Evolutionary conservation across 1,140 invertebrate genomes (phyloP), one percentile per base, ranked within the genome.

Genomic region (Acyrthosiphon pisum): DNA sequence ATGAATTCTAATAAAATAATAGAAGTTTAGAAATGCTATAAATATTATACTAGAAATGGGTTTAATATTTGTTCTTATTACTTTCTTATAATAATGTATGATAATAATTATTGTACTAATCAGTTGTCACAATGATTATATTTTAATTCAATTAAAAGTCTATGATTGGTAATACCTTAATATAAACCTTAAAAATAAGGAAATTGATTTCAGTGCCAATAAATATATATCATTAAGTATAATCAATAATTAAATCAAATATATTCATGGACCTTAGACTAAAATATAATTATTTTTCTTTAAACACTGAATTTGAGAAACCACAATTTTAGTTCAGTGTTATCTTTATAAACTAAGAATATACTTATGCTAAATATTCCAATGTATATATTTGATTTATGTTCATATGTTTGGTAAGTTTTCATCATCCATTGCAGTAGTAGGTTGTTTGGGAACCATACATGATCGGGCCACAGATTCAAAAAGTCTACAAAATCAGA

Each of bases 401-500:
- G 20, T 37, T 56, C 56, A 93, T 93, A 93, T 53, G 30, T 93
- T 83, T 20, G 91, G 48, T 93, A 84, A 84, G 50, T 93, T 50
- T 22, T 35, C 48, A n/a, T 46, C 81, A 26, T 86, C 91, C 30
- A 50, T 30, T 41, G 48, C 2, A 41, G 46, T 53, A 26, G 84
- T 93, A 50, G 91, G 48, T 53, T 93, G 91, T 30, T 93, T 93
- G 26, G 84, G 97, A 92, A 98, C 97, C 96, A 99, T 98, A 95
- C 98, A 99, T 1, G 98, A 99, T 93, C 98, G 96, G 22, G 98
- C 98, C 76, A 99, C 98, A 2, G 98, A 98, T 95, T 99, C 98
- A 95, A 99, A 99, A 94, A 99, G 96, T 95, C 97, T 98, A 95
- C 37, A 96, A 96, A 76, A 76, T 76, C 1, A 6, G 14, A 30